A percentile compares a stretch with the other conserved stretches of the same genome.
phyloP scores from a whole-genome alignment of 2,888 invertebrate species.

The Hydroisotoma schaefferi region DNA sequence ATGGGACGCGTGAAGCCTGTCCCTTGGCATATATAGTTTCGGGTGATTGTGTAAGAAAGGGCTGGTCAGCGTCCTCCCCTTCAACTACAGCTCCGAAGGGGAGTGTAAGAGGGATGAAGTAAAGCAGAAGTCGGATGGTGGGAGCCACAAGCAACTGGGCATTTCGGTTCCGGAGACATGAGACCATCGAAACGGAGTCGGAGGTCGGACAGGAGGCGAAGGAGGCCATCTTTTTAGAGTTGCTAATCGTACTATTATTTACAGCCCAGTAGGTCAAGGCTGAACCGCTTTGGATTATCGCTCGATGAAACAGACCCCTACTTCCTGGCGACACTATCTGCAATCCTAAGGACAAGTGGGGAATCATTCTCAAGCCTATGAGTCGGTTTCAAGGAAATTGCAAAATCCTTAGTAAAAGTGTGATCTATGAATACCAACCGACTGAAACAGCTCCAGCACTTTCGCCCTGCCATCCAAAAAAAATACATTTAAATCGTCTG shows the following conservation, averaged over 20 bases:
- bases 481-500: no score
- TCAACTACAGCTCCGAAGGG: slow-evolving; percentile 19
- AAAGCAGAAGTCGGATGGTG: slow-evolving; percentile 5
- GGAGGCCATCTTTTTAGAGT: slow-evolving; percentile 5
- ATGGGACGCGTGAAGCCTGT: slow-evolving; percentile 4
- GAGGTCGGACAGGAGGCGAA: slow-evolving; percentile 8
- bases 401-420: no score
- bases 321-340: slow-evolving; percentile 4
- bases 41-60: slow-evolving; percentile 13
- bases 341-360: no score
- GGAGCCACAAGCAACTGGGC: slow-evolving; percentile 8
- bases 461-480: no score
- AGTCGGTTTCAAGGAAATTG: no score
- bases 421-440: no score
- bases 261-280: slow-evolving; percentile 16
- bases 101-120: slow-evolving; percentile 3
- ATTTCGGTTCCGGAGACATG: slow-evolving; percentile 10
- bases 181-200: slow-evolving; percentile 9
- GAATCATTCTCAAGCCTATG: no score
- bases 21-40: slow-evolving; percentile 9
- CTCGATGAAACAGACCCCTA: slow-evolving; percentile 1
- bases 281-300: slow-evolving; percentile 10
- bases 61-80: not conserved
- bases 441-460: slow-evolving; percentile 7
- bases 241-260: slow-evolving; percentile 12